Conservation (phyloP, 2,797 vertebrate genomes). For the Anas bernieri region DNA sequence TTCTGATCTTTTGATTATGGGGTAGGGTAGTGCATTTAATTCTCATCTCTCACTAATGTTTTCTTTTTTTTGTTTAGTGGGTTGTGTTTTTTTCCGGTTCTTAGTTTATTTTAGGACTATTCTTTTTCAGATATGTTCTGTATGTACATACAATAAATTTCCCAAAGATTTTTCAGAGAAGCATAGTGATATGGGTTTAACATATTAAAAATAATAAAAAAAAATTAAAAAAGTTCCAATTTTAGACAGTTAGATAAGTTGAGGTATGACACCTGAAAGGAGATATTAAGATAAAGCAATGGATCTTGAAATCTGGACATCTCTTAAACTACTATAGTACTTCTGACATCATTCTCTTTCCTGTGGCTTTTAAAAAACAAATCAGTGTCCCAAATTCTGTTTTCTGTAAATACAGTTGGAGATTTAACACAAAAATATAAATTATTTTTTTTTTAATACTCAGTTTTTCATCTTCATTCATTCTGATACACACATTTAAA, state of each 20-base stretch:
- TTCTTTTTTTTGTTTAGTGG: background rate
- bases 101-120: background rate
- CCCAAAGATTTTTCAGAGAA: background rate
- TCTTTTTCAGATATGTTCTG: background rate
- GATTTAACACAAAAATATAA: conserved; percentile 10
- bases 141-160: background rate
- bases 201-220: background rate
- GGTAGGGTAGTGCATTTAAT: background rate
- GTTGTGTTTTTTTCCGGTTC: background rate
- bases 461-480: conserved; percentile 29
- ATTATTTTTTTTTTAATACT: background rate
- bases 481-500: conserved; percentile 54
- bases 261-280: background rate
- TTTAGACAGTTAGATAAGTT: background rate
- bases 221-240: background rate
- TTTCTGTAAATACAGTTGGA: background rate
- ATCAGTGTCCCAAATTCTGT: background rate
- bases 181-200: background rate
- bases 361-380: background rate
- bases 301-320: background rate
- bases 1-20: background rate
- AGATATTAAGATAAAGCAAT: background rate
- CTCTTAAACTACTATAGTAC: background rate
- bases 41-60: background rate
- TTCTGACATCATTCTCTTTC: background rate